Evolutionary conservation across 2,113 vertebrate species (phyloP), one percentile per base, ranked within the genome.

Genomic region (Acrocephalus kingi): DNA sequence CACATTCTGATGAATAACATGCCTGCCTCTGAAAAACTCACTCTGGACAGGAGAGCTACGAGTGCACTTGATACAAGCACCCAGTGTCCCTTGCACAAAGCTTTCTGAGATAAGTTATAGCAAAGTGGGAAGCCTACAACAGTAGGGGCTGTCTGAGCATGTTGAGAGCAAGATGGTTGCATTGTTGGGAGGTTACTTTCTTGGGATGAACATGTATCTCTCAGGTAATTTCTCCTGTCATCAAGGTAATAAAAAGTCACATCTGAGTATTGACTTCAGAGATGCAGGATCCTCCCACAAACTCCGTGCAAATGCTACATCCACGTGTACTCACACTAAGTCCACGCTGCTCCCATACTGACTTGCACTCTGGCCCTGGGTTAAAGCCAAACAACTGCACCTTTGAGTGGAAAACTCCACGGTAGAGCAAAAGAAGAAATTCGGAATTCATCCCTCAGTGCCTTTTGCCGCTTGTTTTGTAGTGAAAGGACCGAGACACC

Each of bases 81-180:
- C 55, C 49, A 13, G 55, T 23, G 20, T 62, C 24, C 39, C 45
- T 55, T 67, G 41, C 20, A 62, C 61, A 41, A 81, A 59, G 33
- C 56, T 71, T 75, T 66, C 48, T 54, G 49, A 49, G 41, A 56
- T 81, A 58, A 21, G 11, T 31, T 64, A 12, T 6, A 76, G 25
- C 11, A 11, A 77, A 59, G 15, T 15, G 30, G 43, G 64, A 93
- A 69, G 37, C 18, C 48, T 59, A 19, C 0, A 0, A n/a, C 3
- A 2, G 43, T 33, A 28, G 18, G 25, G 45, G 58, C 35, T 93
- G 80, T 51, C 28, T 46, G 33, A 91, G n/a, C 72, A 19, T 5
- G 7, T 21, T 12, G 58, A 39, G 45, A 81, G 28, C 52, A 24
- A 51, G 30, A 58, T 0, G 0, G n/a, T 37, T 86, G 46, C 72